phyloP scores from a whole-genome alignment of 2,888 invertebrate genomes.

The Pterobdella sp. region DNA sequence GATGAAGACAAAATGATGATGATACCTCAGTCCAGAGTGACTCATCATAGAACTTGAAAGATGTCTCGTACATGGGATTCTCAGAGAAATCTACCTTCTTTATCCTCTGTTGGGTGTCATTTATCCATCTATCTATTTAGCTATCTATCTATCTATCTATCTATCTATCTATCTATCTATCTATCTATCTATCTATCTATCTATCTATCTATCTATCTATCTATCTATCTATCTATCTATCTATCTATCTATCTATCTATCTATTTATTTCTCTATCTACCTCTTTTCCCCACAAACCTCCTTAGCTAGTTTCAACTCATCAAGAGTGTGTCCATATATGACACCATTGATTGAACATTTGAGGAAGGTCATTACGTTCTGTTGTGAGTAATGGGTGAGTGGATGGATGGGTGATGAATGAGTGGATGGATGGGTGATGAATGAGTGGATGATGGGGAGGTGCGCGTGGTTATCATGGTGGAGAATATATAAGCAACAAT shows the following conservation, averaged over 20 bases:
- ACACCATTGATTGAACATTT: conserved; percentile 90
- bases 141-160: neutral
- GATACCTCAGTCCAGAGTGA: conserved; percentile 66
- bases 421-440: too few relatives aligned
- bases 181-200: neutral
- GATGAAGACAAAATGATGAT: conserved; percentile 33
- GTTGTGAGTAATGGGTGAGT: conserved; percentile 29
- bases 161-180: neutral
- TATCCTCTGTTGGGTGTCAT: conserved; percentile 57
- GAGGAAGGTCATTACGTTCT: conserved; percentile 99
- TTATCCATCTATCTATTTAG: neutral
- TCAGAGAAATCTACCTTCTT: conserved; percentile 82
- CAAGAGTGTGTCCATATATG: conserved; percentile 82
- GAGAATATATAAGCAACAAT: too few relatives aligned
- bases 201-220: neutral
- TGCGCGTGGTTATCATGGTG: too few relatives aligned
- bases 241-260: too few relatives aligned
- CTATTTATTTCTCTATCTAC: neutral
- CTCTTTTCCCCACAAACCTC: conserved; percentile 71
- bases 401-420: too few relatives aligned
- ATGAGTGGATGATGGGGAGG: too few relatives aligned
- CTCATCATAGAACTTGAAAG: conserved; percentile 87
- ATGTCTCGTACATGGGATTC: conserved; percentile 80
- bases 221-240: neutral
- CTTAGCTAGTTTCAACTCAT: conserved; percentile 73